Base-by-base conservation (phyloP, 92 coral and sea anemone genomes). In the Porites evermanni region DNA sequence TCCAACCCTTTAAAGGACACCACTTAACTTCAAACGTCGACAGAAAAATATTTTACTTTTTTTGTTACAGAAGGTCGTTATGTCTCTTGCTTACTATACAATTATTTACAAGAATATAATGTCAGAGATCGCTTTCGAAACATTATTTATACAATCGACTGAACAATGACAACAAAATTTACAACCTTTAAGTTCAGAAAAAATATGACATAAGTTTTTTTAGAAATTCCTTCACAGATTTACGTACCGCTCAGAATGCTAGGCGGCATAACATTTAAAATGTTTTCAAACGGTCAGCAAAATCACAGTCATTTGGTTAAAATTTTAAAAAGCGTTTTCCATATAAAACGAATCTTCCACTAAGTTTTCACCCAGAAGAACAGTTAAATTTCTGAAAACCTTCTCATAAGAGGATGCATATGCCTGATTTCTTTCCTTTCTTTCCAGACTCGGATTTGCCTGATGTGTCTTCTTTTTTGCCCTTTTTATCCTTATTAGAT, bases 381-480 rank as follows among this genome's bases (percentile, higher is more conserved):
- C n/a, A 63, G 19, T n/a, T 63, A 63, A 16, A 4, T 16, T 12
- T 16, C 7, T 63, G 19, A 12, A 63, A 56, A 14, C 2, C 3
- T n/a, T 63, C 20, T 63, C 53, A 91, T 4, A 91, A 64, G 7
- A 92, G 12, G 14, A 64, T 70, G 61, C 95, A 92, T 75, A 89
- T 89, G 65, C 95, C 93, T 6, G 95, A 92, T 63, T 89, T 89
- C 61, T 92, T 92, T 21, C 87, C 87, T 77, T 88, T 92, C 74
- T 68, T 68, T 17, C 70, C 76, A 18, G 88, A 70, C 73, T 85
- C 75, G 53, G 74, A 53, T 84, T 84, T 84, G 64, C 20, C 53
- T 2, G 70, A 66, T 21, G 16, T 19, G 17, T 63, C 64, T 56
- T 85, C 71, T 17, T 82, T 82, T 32, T 75, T 64, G 74, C 21